Evolutionary conservation across 2,888 invertebrate genomes (phyloP).

Genomic region (Muschampia plurimacula): DNA sequence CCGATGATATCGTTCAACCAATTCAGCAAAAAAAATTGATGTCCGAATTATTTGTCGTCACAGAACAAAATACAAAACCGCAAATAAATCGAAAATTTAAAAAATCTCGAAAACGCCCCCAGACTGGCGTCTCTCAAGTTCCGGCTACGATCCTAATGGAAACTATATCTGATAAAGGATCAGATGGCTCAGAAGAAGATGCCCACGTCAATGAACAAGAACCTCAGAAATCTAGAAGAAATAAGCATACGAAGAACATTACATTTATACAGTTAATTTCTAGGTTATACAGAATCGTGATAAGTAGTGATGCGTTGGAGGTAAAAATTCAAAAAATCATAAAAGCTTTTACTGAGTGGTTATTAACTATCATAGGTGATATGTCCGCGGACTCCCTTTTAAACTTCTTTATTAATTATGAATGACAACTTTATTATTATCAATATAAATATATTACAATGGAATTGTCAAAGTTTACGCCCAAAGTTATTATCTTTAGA

Average conservation of each 20-base stretch:
- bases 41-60: neutral
- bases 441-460: conserved; percentile 25
- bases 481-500: conserved; percentile 20
- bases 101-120: neutral
- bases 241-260: neutral
- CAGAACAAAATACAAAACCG: neutral
- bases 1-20: neutral
- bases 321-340: conserved; percentile 26
- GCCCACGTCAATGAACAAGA: neutral
- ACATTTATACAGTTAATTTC: conserved; percentile 11
- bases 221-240: neutral
- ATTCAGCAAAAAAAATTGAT: neutral
- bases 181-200: neutral
- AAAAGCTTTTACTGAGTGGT: conserved; percentile 4
- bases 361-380: conserved; percentile 7
- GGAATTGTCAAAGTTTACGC: conserved; percentile 29
- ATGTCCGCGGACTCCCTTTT: conserved; percentile 18
- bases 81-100: neutral
- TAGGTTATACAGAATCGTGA: conserved; percentile 14
- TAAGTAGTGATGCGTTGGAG: conserved; percentile 18
- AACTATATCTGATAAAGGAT: neutral
- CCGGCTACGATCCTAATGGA: neutral
- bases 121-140: neutral
- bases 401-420: conserved; percentile 18
- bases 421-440: neutral